phyloP scores from a whole-genome alignment of 2,797 vertebrate genomes.

The Eleutherodactylus coqui region DNA sequence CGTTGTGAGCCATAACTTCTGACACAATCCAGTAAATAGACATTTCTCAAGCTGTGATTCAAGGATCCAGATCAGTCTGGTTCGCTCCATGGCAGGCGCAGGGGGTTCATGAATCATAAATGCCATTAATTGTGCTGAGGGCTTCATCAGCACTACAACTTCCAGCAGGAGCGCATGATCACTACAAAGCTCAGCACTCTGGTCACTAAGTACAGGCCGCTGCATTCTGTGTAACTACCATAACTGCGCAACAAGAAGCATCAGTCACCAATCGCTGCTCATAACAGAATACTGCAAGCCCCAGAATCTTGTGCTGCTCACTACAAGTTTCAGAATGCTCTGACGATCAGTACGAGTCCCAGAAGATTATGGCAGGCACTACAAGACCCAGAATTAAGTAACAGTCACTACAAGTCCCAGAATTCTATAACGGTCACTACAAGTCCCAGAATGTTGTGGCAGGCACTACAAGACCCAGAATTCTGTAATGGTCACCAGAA shows the following conservation, averaged over 20 bases:
- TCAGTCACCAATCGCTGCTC: not conserved
- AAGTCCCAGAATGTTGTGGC: not conserved
- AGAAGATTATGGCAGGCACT: not conserved
- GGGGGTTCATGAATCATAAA: conserved; percentile 14
- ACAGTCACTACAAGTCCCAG: not conserved
- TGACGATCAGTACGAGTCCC: not conserved
- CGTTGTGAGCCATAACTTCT: conserved; percentile 1
- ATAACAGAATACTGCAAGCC: not conserved
- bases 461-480: not conserved
- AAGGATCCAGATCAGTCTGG: conserved; percentile 1
- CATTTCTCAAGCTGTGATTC: not conserved
- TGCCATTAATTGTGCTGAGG: not conserved
- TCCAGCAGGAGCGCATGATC: not conserved
- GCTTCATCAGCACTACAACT: not conserved
- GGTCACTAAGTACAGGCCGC: too few species aligned
- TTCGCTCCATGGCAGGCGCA: not conserved
- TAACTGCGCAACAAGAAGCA: not conserved
- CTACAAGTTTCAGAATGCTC: not conserved
- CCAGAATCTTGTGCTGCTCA: not conserved
- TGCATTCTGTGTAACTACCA: not conserved
- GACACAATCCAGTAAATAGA: conserved; percentile 13
- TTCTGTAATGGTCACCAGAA: not conserved
- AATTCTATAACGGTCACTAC: not conserved
- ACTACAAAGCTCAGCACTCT: not conserved
- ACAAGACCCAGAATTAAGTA: not conserved